Base-by-base conservation (phyloP, 2,113 vertebrate species). In the Xenopus borealis region DNA sequence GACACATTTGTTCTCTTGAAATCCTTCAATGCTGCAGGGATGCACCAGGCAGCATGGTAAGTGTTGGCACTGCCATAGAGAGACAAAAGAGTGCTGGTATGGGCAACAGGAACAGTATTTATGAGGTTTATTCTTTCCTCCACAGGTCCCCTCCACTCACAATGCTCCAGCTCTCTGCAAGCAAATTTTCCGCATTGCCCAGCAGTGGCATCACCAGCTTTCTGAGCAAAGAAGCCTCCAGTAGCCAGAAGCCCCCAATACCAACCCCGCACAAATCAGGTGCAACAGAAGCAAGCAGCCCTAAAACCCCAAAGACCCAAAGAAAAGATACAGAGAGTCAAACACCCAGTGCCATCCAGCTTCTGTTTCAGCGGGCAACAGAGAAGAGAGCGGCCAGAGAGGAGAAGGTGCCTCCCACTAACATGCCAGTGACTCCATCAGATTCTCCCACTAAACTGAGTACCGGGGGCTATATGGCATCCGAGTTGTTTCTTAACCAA, bases 31-130 rank as follows among this genome's bases (percentile, higher is more conserved):
- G 46, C 79, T 14, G 94, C 95, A 18, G 96, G 92, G 68, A 83
- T 80, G 79, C 93, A 96, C 27, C 94, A 95, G 80, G 89, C 89
- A 0, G 90, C 94, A 16, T 99, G 97, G 97, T 96, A 84, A 91
- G 91, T 78, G 23, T 3, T 14, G 30, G 33, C 2, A 50, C 0
- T 11, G 2, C 47, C 4, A 50, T 12, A 9, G 12, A 12, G 12
- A 50, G 3, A 50, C 14, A n/a, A n/a, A 12, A 12, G 1, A 47
- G 9, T 47, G 1, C 9, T 47, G 14, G 47, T 11, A 13, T 11
- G 2, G 47, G 33, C 47, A 50, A 0, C 11, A 3, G 14, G 2
- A 16, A 50, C 9, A 50, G 47, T 12, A 3, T n/a, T n/a, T n/a
- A n/a, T n/a, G n/a, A n/a, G n/a, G n/a, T 11, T 50, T 7, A 40